These are phyloP conservation scores for Himalopsyche tibetana DNA, from an alignment of 2,888 invertebrate genomes.

Conservation along the genomic window DNA sequence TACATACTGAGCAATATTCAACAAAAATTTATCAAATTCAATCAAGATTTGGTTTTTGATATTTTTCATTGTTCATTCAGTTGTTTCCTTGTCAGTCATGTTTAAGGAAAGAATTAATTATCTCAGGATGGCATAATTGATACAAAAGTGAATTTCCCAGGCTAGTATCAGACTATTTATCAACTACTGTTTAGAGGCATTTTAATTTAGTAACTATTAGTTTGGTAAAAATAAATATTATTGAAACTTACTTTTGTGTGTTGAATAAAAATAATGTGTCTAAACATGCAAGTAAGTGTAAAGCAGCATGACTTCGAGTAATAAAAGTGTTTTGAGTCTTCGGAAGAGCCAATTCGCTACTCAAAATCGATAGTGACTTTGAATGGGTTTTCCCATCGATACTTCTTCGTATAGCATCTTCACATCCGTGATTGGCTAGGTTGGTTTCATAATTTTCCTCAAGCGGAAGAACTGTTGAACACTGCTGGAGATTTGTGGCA, in stretches of 20 bases:
- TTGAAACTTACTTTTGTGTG: conserved; percentile 77
- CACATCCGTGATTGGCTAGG: background rate
- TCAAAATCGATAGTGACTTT: conserved; percentile 49
- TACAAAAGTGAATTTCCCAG: no score
- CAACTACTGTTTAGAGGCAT: no score
- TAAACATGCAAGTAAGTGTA: conserved; percentile 91
- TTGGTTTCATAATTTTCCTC: conserved; percentile 40
- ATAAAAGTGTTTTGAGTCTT: conserved; percentile 82
- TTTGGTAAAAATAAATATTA: no score
- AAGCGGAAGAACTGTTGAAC: conserved; percentile 68
- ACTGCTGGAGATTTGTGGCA: conserved; percentile 74
- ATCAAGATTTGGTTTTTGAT: no score
- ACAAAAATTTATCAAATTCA: no score
- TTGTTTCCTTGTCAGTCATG: no score
- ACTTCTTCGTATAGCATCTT: background rate
- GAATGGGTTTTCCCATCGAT: conserved; percentile 18
- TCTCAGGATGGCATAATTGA: no score
- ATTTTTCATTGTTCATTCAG: no score
- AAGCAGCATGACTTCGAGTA: conserved; percentile 91
- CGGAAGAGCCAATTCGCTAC: conserved; percentile 88
- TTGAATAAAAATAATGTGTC: conserved; percentile 92
- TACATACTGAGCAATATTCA: no score
- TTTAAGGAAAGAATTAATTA: no score
- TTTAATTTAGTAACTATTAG: no score
- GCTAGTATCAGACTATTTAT: no score